These are phyloP conservation scores for Melanerpes formicivorus DNA, from an alignment of 2,113 vertebrate species.

Conservation along the genomic window DNA sequence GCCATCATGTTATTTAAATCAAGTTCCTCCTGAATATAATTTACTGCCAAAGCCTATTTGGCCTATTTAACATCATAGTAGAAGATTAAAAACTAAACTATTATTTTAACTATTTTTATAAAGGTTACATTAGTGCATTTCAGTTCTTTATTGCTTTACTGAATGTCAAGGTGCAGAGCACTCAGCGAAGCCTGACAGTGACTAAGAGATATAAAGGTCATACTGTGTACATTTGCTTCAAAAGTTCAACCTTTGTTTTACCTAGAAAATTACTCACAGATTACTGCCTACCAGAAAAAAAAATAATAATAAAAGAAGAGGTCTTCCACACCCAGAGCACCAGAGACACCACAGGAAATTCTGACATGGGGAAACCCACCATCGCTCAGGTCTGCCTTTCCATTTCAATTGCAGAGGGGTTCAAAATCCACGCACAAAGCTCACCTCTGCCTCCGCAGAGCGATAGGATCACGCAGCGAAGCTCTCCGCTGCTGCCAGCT, in stretches of 20 bases:
- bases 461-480: accelerated
- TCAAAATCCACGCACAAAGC: not conserved
- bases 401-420: not conserved
- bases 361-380: not conserved
- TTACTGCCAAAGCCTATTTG: conserved; percentile 56
- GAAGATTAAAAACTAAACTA: conserved; percentile 75
- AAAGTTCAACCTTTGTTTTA: conserved; percentile 45
- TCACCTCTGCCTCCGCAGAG: not conserved
- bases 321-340: not conserved
- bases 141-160: conserved; percentile 71
- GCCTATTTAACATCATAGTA: conserved; percentile 65
- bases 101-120: conserved; percentile 71
- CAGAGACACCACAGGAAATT: not conserved
- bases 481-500: accelerated
- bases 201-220: conserved; percentile 68
- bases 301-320: not conserved
- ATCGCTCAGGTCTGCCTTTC: not conserved
- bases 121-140: conserved; percentile 74
- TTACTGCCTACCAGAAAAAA: conserved; percentile 36
- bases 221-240: conserved; percentile 43
- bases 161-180: conserved; percentile 71
- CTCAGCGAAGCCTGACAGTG: conserved; percentile 57
- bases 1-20: conserved; percentile 49
- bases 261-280: conserved; percentile 47
- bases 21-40: conserved; percentile 25